These are phyloP conservation scores for Pantelozetes paolii DNA, from an alignment of 2,888 invertebrate genomes.

Conservation along the genomic window DNA sequence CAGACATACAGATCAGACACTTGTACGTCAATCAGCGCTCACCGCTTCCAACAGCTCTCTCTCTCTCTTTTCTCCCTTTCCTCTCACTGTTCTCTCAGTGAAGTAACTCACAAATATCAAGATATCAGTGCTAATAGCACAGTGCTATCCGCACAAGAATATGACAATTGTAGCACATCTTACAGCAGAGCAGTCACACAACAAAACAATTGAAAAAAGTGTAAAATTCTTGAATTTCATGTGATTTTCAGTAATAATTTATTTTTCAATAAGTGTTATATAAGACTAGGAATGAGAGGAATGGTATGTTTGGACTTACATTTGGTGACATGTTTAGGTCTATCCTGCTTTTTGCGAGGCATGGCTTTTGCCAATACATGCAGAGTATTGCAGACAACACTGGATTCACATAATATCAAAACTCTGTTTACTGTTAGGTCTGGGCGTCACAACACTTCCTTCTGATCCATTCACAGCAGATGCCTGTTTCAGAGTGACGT, in stretches of 20 bases:
- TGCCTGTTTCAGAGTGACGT: conserved; percentile 32
- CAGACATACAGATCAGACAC: conserved; percentile 33
- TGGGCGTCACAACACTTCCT: conserved; percentile 32
- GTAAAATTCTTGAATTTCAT: too few relatives aligned
- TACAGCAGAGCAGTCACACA: background rate
- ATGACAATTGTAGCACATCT: background rate
- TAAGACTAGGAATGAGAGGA: background rate
- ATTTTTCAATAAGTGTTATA: background rate
- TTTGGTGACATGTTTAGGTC: conserved; percentile 39
- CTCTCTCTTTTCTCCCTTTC: background rate
- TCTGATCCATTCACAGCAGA: conserved; percentile 35
- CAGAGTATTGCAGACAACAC: conserved; percentile 12
- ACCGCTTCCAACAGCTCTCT: background rate
- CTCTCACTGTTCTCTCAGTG: background rate
- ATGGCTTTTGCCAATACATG: conserved; percentile 35
- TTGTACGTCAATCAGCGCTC: conserved; percentile 37
- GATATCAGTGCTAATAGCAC: background rate
- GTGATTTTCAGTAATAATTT: too few relatives aligned
- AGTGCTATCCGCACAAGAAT: too few relatives aligned
- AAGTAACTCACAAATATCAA: background rate
- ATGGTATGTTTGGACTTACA: conserved; percentile 33
- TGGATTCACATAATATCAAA: conserved; percentile 11
- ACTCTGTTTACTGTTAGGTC: conserved; percentile 30
- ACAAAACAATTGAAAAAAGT: background rate
- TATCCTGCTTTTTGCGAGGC: conserved; percentile 40